Base-by-base conservation (phyloP, 2,797 vertebrate genomes). In the Notolepis coatsorum region DNA sequence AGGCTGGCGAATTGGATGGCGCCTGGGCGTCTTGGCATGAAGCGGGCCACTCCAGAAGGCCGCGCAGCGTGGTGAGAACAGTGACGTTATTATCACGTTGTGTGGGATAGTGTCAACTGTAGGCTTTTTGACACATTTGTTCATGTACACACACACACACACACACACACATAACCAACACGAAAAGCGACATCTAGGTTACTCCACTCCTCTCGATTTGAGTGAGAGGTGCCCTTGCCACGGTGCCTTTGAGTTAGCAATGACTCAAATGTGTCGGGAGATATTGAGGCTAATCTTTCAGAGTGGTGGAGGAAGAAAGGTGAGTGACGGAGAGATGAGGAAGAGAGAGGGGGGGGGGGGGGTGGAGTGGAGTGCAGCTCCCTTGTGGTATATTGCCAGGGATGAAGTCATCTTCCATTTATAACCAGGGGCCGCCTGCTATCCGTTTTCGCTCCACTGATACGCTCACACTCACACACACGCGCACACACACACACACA, bases 341-440 rank as follows among this genome's bases (percentile, higher is more conserved):
- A 60, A 51, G 78, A 78, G 75, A n/a, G 75, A 71, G 77, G 73
- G 79, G 62, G 77, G 61, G 58, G 80, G 82, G 64, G 82, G 74
- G 74, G 77, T 55, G 64, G 77, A 74, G 87, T 82, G 79, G 70
- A 80, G 76, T 79, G 71, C 68, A 35, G 79, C 70, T 89, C 73
- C 89, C 83, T 65, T 60, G 85, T 86, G 86, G 77, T 88, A 74
- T 80, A 81, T 85, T 85, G 83, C 77, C 76, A 75, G 71, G 72
- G 84, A 88, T 92, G 87, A 90, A 88, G 87, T 92, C 87, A 91
- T 88, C 80, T 91, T 92, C 88, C 88, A 88, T 91, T 90, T 89
- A 87, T 90, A 90, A 87, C 86, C 72, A 52, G 3, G n/a, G 69
- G 75, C 80, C 66, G 78, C 85, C 90, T 90, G 86, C 77, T 84